Percentiles rank a stretch among this genome's conserved stretches.
phyloP scores from a whole-genome alignment of 2,797 vertebrate species.

The Margarornis squamiger region DNA sequence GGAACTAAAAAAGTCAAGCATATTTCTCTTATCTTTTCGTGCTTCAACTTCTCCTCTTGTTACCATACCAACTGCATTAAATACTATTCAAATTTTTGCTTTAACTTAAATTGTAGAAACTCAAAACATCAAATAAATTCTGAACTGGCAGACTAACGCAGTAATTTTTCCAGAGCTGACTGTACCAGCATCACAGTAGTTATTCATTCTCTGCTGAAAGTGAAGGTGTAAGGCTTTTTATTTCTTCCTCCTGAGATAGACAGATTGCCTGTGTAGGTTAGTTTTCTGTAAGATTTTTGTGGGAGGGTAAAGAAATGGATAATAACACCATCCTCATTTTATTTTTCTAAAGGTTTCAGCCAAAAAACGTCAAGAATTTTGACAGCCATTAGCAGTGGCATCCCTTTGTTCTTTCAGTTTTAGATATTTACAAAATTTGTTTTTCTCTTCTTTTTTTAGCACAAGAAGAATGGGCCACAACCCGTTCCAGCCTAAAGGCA shows the following conservation, averaged over 20 bases:
- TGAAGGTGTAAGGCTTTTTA: neutral
- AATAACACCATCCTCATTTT: neutral
- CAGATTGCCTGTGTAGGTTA: neutral
- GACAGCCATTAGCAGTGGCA: neutral
- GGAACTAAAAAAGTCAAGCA: slow-evolving; percentile 2
- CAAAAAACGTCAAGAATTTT: neutral
- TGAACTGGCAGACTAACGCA: neutral
- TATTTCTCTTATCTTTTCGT: slow-evolving; percentile 2
- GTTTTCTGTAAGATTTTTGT: neutral
- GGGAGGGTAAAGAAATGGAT: neutral
- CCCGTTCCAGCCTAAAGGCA: slow-evolving; percentile 91
- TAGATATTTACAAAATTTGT: slow-evolving; percentile 28
- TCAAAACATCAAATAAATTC: slow-evolving; percentile 22
- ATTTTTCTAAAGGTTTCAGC: neutral
- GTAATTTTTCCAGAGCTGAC: neutral
- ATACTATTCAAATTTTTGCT: neutral
- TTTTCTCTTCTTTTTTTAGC: slow-evolving; percentile 76
- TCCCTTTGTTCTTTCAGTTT: neutral
- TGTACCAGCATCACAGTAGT: neutral
- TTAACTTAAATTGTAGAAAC: neutral
- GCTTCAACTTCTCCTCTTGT: neutral
- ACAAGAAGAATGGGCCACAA: slow-evolving; percentile 92
- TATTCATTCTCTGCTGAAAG: neutral
- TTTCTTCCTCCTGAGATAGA: neutral
- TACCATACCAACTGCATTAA: slow-evolving; percentile 29